These are phyloP conservation scores for Lepilemur ruficaudatus DNA, from an alignment of 2,797 vertebrate genomes.

Conservation along the genomic window DNA sequence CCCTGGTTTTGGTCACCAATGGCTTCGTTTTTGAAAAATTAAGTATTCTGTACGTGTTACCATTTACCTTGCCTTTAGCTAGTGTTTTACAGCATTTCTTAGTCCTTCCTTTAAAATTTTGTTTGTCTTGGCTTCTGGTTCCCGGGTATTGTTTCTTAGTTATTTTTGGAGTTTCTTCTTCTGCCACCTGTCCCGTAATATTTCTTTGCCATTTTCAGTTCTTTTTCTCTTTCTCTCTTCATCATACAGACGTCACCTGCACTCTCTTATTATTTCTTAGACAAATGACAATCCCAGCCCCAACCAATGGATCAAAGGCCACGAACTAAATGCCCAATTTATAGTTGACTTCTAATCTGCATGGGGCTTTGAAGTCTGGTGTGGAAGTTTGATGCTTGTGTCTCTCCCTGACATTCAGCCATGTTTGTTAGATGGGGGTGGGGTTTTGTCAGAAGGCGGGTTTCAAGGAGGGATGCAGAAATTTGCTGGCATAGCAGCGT, in stretches of 20 bases:
- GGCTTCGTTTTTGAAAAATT: background rate
- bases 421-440: background rate
- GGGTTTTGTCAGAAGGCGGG: background rate
- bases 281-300: background rate
- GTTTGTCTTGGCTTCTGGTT: background rate
- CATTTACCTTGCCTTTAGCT: background rate
- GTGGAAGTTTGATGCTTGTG: background rate
- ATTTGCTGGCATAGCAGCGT: background rate
- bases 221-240: background rate
- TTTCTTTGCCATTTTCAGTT: background rate
- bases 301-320: background rate
- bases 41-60: background rate
- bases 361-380: background rate
- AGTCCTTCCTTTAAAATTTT: background rate
- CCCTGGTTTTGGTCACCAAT: background rate
- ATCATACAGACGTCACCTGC: background rate
- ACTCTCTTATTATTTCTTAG: background rate
- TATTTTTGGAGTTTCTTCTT: background rate
- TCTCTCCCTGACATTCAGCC: background rate
- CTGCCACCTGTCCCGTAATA: background rate
- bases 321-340: background rate
- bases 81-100: background rate
- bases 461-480: background rate
- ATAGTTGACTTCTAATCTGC: background rate
- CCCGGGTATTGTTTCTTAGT: background rate